Base-by-base conservation (phyloP, 2,797 vertebrate species). In the Acanthornis magna region DNA sequence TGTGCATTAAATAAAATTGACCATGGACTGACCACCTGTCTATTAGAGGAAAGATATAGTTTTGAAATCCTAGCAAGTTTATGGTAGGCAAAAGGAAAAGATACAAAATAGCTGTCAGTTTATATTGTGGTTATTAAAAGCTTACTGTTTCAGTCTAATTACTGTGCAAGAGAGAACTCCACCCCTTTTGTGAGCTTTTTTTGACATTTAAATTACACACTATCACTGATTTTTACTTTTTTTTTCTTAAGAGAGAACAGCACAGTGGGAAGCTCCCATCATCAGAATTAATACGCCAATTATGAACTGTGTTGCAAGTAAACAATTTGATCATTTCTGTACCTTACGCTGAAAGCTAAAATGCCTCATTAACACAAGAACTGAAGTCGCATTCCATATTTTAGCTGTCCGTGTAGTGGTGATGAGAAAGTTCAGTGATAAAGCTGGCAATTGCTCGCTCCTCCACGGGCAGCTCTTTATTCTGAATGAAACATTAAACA, bases 151-250 rank as follows among this genome's bases (percentile, higher is more conserved):
- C 75, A 88, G 20, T 34, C 32, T 95, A 97, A 96, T 97, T 96
- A 90, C 80, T 91, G 63, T 60, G 87, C 65, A 81, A 67, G 73
- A 50, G 57, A 89, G 76, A 96, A 75, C 89, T 85, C 85, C 93
- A 90, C 75, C 70, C 45, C 79, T 95, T 97, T 91, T 95, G 79
- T 94, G 92, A 94, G 66, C n/a, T 29, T 95, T 96, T 97, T 95
- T 81, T 97, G 95, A 88, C 91, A 88, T 95, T 96, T 84, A 95
- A 97, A 96, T 97, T 95, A 91, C 29, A 96, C 22, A 10, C 42
- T 94, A 8, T 84, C 43, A 40, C 85, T 90, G 91, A 85, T 36
- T 61, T 67, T 54, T 57, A 32, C 17, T 85, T 73, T 43, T 30
- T 30, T 91, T 93, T 93, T 84, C 88, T 50, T 4, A 36, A 36